phyloP scores from a whole-genome alignment of 2,888 invertebrate species.

The Apotomis turbidana region DNA sequence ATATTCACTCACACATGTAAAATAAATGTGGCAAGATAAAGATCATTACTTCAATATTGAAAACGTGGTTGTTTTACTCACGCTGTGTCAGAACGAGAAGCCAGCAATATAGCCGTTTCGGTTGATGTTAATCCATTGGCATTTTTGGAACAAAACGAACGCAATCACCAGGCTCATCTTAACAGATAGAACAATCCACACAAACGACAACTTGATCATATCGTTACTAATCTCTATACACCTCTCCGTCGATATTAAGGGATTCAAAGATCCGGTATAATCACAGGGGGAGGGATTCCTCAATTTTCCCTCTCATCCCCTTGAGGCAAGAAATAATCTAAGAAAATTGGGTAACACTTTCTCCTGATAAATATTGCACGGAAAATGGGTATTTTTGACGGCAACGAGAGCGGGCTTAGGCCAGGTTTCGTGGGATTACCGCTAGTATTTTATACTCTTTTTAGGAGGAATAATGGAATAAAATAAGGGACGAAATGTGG shows the following conservation, averaged over 20 bases:
- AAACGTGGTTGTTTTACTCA: no score
- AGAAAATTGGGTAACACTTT: conserved; percentile 58
- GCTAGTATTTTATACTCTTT: conserved; percentile 20
- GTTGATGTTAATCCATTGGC: no score
- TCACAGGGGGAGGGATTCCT: conserved; percentile 41
- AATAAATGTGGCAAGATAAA: no score
- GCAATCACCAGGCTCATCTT: conserved; percentile 1
- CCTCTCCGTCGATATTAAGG: conserved; percentile 46
- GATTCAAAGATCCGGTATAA: conserved; percentile 41
- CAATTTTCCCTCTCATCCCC: conserved; percentile 56
- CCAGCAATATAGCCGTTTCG: no score
- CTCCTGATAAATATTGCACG: conserved; percentile 48
- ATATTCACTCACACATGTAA: no score
- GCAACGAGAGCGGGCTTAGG: conserved; percentile 28
- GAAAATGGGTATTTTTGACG: conserved; percentile 41
- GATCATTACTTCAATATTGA: no score
- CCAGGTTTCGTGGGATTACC: conserved; percentile 35
- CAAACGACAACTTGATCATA: conserved; percentile 39
- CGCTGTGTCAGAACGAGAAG: no score
- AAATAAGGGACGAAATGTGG: not conserved
- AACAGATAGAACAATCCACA: conserved; percentile 25
- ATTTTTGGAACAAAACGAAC: no score
- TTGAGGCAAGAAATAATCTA: conserved; percentile 60
- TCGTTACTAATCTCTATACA: conserved; percentile 41
- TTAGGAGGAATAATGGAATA: conserved; percentile 20